Evolutionary conservation across 2,113 vertebrate genomes (phyloP).

Genomic region (Chrysochloris asiatica): DNA sequence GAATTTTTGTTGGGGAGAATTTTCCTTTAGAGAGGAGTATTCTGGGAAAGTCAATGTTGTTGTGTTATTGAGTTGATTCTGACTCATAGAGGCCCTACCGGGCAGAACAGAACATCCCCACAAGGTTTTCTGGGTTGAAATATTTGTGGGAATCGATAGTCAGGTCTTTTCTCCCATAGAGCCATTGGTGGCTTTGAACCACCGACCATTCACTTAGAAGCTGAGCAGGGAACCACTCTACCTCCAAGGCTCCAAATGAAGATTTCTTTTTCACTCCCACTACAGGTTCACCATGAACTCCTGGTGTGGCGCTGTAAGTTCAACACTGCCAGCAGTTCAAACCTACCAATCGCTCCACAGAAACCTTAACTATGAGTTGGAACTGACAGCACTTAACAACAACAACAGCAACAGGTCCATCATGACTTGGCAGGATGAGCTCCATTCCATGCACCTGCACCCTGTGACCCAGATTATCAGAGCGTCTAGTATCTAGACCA

Average conservation of each 20-base stretch:
- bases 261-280: not conserved
- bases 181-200: not conserved
- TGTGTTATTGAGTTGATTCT: not conserved
- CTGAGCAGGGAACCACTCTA: not conserved
- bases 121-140: not conserved
- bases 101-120: not conserved
- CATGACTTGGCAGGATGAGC: too few relatives aligned
- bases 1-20: not conserved
- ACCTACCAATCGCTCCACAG: too few relatives aligned
- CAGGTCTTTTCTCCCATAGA: not conserved
- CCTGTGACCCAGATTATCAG: not conserved
- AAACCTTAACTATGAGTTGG: too few relatives aligned
- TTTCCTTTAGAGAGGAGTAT: not conserved
- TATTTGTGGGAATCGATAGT: not conserved
- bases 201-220: not conserved
- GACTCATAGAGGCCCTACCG: not conserved
- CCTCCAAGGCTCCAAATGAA: not conserved
- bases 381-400: too few relatives aligned
- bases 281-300: not conserved
- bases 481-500: not conserved
- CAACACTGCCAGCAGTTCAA: too few relatives aligned
- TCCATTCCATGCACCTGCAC: not conserved
- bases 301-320: too few relatives aligned
- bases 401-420: too few relatives aligned
- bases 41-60: not conserved